Percentiles rank a stretch among this genome's conserved stretches.
These are phyloP conservation scores for Emmelina monodactyla DNA, from an alignment of 2,888 invertebrate species.

Conservation along the genomic window DNA sequence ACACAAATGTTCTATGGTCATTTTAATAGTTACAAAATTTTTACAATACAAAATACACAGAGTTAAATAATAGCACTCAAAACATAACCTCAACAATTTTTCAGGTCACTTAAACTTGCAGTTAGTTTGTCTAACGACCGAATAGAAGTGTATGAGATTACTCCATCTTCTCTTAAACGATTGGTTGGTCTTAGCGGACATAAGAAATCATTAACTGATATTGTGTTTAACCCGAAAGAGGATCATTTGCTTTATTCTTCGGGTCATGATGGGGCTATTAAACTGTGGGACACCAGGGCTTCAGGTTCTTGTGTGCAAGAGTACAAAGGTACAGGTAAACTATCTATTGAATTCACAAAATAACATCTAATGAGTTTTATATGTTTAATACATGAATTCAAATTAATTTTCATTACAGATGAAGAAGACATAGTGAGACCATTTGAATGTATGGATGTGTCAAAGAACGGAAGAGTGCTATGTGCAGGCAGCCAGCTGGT, in stretches of 20 bases:
- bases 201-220: conserved; percentile 53
- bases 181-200: conserved; percentile 53
- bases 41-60: too few relatives aligned
- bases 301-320: conserved; percentile 44
- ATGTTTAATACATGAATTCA: not conserved
- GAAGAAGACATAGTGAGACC: conserved; percentile 54
- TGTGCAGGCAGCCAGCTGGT: conserved; percentile 79
- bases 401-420: conserved; percentile 21
- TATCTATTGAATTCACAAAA: not conserved
- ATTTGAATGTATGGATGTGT: conserved; percentile 77
- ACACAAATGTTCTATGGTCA: too few relatives aligned
- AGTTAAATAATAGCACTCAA: too few relatives aligned
- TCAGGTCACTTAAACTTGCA: conserved; percentile 41
- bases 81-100: too few relatives aligned
- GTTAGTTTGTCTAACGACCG: conserved; percentile 37
- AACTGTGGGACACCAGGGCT: conserved; percentile 70
- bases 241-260: conserved; percentile 67
- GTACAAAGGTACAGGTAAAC: conserved; percentile 33
- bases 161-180: conserved; percentile 27
- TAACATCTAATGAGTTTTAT: not conserved
- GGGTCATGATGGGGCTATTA: conserved; percentile 64
- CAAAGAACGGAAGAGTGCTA: conserved; percentile 72
- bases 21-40: too few relatives aligned
- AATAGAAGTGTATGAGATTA: conserved; percentile 46
- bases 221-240: conserved; percentile 66